phyloP scores from a whole-genome alignment of 1,140 invertebrate genomes.

The Panagrolaimus sp. region DNA sequence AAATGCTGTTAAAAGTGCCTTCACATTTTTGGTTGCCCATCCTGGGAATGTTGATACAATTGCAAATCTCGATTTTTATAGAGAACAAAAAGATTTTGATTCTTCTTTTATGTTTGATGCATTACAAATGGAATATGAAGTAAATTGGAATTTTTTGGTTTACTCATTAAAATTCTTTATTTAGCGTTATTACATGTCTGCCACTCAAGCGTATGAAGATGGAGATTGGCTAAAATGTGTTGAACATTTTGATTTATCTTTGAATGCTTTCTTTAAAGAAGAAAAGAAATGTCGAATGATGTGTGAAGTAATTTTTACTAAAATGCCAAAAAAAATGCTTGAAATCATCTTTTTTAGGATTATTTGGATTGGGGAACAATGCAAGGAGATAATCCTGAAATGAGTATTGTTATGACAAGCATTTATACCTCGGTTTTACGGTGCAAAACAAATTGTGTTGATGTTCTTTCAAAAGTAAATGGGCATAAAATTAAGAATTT shows the following conservation, averaged over 20 bases:
- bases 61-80: slow-evolving; percentile 69
- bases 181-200: slow-evolving; percentile 67
- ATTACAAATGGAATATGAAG: slow-evolving; percentile 65
- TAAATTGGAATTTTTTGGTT: too few relatives aligned
- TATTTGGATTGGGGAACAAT: slow-evolving; percentile 64
- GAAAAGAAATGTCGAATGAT: slow-evolving; percentile 70
- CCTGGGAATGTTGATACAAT: slow-evolving; percentile 67
- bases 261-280: slow-evolving; percentile 66
- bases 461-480: slow-evolving; percentile 66
- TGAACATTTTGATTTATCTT: slow-evolving; percentile 68
- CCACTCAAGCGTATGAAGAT: slow-evolving; percentile 66
- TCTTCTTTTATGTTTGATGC: slow-evolving; percentile 67
- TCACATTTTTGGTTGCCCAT: slow-evolving; percentile 69
- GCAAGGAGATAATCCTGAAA: slow-evolving; percentile 69
- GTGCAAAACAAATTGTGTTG: slow-evolving; percentile 69
- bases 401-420: slow-evolving; percentile 69
- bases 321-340: too few relatives aligned
- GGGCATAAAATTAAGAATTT: slow-evolving; percentile 68
- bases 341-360: too few relatives aligned
- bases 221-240: slow-evolving; percentile 68
- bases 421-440: slow-evolving; percentile 69
- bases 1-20: slow-evolving; percentile 72
- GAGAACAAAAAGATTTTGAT: slow-evolving; percentile 66
- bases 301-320: too few relatives aligned
- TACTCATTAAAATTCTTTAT: slow-evolving; percentile 18